Conservation (phyloP, 1,140 invertebrate genomes). For the Drosophila funebris region DNA sequence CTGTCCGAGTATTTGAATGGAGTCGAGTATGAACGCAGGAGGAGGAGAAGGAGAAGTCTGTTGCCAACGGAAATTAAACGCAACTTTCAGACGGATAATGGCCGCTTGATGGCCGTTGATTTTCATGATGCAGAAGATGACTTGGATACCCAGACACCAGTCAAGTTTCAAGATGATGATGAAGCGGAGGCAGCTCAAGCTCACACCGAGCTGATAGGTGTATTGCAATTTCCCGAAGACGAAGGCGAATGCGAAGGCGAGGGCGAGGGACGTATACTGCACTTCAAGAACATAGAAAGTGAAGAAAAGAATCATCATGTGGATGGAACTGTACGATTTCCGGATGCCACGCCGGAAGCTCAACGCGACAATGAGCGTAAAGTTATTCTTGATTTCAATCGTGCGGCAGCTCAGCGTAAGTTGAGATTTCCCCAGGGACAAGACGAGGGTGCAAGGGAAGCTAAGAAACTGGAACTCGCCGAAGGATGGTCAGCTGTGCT, state of each 20-base stretch:
- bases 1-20: slow-evolving; percentile 76
- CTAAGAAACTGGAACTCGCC: slow-evolving; percentile 34
- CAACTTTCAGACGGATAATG: slow-evolving; percentile 48
- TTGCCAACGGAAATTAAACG: slow-evolving; percentile 64
- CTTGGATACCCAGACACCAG: slow-evolving; percentile 63
- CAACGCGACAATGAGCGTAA: slow-evolving; percentile 23
- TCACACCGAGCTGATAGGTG: slow-evolving; percentile 68
- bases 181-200: slow-evolving; percentile 60
- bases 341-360: slow-evolving; percentile 58
- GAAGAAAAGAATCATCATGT: slow-evolving; percentile 34
- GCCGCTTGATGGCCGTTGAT: slow-evolving; percentile 54
- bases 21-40: slow-evolving; percentile 65
- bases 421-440: slow-evolving; percentile 67
- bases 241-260: not conserved
- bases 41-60: slow-evolving; percentile 45
- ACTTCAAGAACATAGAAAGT: slow-evolving; percentile 62
- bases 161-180: slow-evolving; percentile 69
- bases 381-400: slow-evolving; percentile 70
- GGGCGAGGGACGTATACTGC: slow-evolving; percentile 53
- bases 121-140: slow-evolving; percentile 76
- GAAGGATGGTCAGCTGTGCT: slow-evolving; percentile 60
- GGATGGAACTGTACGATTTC: slow-evolving; percentile 60
- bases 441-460: slow-evolving; percentile 17
- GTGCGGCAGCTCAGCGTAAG: slow-evolving; percentile 64
- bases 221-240: slow-evolving; percentile 64